Percentiles rank a stretch among this genome's conserved stretches.
Conservation (phyloP, 35 echinoderm and acorn worm genomes). For the Apostichopus japonicus region DNA sequence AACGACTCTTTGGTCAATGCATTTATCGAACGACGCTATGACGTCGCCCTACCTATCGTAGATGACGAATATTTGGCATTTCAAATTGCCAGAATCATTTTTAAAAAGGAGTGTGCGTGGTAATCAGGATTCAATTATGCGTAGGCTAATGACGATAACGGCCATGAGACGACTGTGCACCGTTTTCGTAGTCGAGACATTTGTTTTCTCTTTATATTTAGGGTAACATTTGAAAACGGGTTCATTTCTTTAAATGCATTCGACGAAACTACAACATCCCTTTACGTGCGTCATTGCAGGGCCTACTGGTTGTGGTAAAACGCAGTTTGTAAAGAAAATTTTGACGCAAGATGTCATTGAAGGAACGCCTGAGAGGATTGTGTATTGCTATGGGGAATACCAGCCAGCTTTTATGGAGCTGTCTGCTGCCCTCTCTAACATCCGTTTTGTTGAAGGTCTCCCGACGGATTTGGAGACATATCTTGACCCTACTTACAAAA, state of each 20-base stretch:
- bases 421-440: slow-evolving; percentile 27
- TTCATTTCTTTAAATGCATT: slow-evolving; percentile 11
- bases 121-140: no score
- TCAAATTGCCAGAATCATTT: background rate
- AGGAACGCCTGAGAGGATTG: slow-evolving; percentile 37
- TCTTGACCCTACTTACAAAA: slow-evolving; percentile 17
- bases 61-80: slow-evolving; percentile 6
- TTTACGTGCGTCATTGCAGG: slow-evolving; percentile 40
- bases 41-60: background rate
- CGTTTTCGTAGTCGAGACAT: no score
- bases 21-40: slow-evolving; percentile 18
- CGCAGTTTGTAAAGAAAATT: slow-evolving; percentile 43
- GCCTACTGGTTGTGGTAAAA: slow-evolving; percentile 53
- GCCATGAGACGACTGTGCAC: no score
- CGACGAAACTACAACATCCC: slow-evolving; percentile 35
- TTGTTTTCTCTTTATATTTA: no score
- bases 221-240: background rate
- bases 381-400: slow-evolving; percentile 58
- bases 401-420: slow-evolving; percentile 54
- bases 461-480: no score
- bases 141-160: no score
- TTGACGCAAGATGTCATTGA: slow-evolving; percentile 46
- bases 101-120: background rate
- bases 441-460: slow-evolving; percentile 10
- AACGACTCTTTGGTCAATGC: slow-evolving; percentile 24